Evolutionary conservation across 2,113 vertebrate genomes (phyloP), one percentile per base, ranked within the genome.

Genomic region (Campylomormyrus tamandua): DNA sequence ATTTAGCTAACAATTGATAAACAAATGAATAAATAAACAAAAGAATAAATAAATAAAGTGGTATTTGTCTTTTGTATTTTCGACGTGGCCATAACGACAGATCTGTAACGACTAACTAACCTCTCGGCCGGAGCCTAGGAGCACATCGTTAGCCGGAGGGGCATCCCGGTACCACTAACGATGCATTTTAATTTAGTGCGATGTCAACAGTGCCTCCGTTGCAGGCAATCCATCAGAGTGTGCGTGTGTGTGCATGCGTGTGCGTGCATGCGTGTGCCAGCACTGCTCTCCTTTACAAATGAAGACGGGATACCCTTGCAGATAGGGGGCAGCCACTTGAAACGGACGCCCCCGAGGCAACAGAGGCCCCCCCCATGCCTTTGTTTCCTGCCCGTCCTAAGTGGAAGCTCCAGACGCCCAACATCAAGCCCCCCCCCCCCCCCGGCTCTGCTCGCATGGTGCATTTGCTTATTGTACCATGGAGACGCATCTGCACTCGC

Each of bases 241-340:
- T 88, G 89, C 92, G 91, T 92, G 91, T 87, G 91, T 92, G 91
- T 87, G 31, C 31, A 31, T 88, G 89, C 92, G 91, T 92, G 91
- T 87, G 83, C 92, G 88, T 93, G 89, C 66, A 13, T 88, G 89
- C 93, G 91, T 92, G 91, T 87, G 84, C 92, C 89, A 93, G 89
- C 70, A 83, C 74, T 88, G 90, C 92, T 93, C 93, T 93, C 92
- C 90, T 90, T 93, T 93, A 92, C 93, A 92, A 93, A 93, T 93
- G 92, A 92, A 93, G 92, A 93, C 92, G 92, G 93, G 93, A 89
- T 92, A 93, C 92, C 92, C 91, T 93, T 89, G 91, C 93, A 93
- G 92, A 91, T 91, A 92, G 91, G 89, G 88, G 90, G 90, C 92
- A 94, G 91, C 88, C 92, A 89, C 89, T 88, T 85, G 91, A 92